Base-by-base conservation (phyloP, 1,140 invertebrate genomes). In the Cataglyphis hispanica region DNA sequence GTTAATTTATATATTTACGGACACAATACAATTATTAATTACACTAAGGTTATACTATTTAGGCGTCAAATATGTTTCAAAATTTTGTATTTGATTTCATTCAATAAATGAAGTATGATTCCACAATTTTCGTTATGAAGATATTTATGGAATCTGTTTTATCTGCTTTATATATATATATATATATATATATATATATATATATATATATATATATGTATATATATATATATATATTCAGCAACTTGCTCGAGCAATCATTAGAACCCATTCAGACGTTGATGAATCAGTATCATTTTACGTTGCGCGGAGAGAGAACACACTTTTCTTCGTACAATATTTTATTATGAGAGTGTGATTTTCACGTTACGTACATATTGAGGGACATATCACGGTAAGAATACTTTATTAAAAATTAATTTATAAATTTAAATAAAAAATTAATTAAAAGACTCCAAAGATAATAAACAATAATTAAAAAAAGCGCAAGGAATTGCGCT, bases 371-470 rank as follows among this genome's bases (percentile, higher is more conserved):
- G 8, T 63, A 13, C 16, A 31, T n/a, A 37, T 40, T 67, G 34
- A 56, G 22, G 25, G 11, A 11, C 7, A 10, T n/a, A 67, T 43
- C 5, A 37, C 1, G n/a, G 63, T 80, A 67, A 67, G 31, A 56
- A 67, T 37, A 80, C 13, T 67, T 78, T 37, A 66, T 66, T 25
- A 13, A 66, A 22, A 37, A 11, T 77, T 77, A 40, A 58, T 22
- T 8, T 58, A 6, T 25, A 58, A 19, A 11, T 31, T 31, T 31
- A 31, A 31, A 31, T 3, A 3, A 31, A 31, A 31, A 31, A 31
- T 3, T 31, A 31, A 31, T 31, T 3, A 31, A 31, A 31, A 31
- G 31, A 31, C 4, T 31, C 31, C 4, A 31, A 3, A 31, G 31
- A 31, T 31, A 31, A 31, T 31, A 31, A 31, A 31, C 31, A 31